Evolutionary conservation across 2,113 vertebrate species (phyloP), one percentile per base, ranked within the genome.

Genomic region (Phainopepla nitens): DNA sequence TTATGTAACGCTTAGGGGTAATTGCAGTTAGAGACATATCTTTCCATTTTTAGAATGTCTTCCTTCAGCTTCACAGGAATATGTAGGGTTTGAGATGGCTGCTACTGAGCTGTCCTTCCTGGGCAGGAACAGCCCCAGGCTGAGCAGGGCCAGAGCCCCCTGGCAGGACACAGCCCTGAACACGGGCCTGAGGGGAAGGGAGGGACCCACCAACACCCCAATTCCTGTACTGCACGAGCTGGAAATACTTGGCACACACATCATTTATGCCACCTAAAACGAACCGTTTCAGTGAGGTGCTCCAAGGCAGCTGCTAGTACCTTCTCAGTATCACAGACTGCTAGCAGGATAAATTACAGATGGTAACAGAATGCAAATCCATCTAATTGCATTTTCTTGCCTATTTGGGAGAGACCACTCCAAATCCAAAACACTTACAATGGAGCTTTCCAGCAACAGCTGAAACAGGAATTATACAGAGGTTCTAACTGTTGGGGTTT

Each of bases 11-110:
- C 70, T 93, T 29, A 56, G 3, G 5, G 78, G 54, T 19, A 60
- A 80, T 35, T 72, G 76, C 8, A 80, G 66, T 86, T 35, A 58
- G 66, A 92, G 68, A 35, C 54, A 35, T 5, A 42, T 35, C 92
- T 62, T 87, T 77, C 94, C 54, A 27, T 45, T 93, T 91, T 90
- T 86, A 92, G 95, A 88, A 85, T 4, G 31, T 2, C 95, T 92
- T 53, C 17, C 47, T 75, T 41, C 21, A 90, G 75, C 51, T 64
- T 45, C 81, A 53, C 4, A 60, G 13, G 53, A 66, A 50, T 3
- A 44, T 3, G 6, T 1, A 12, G 36, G 4, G 7, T 35, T 47
- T 27, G 39, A 18, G 54, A 2, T 4, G 13, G 57, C 53, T n/a
- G 75, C 21, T 31, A 9, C 0, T 4, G 78, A 41, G 2, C 22